These are phyloP conservation scores for Trematomus loennbergii DNA, from an alignment of 2,113 vertebrate species.

Conservation along the genomic window DNA sequence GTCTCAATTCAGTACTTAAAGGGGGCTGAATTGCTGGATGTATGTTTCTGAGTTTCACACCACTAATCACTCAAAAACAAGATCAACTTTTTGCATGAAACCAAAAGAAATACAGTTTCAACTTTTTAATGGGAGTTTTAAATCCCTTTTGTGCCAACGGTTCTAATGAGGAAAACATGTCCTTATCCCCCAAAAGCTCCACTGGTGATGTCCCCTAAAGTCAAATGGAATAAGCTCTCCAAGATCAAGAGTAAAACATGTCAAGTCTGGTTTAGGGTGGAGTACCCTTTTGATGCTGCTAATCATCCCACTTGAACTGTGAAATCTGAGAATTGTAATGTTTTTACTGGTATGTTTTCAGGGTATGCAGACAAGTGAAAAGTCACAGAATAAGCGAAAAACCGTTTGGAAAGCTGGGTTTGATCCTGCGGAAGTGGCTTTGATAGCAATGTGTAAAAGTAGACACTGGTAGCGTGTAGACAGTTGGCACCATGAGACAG, in stretches of 20 bases:
- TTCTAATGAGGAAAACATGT: conserved; percentile 69
- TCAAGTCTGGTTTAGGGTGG: conserved; percentile 38
- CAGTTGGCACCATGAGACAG: conserved; percentile 73
- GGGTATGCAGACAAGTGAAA: conserved; percentile 8
- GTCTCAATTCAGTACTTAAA: neutral
- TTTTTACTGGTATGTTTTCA: conserved; percentile 8
- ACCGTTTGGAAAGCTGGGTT: conserved; percentile 40
- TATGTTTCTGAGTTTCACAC: no score
- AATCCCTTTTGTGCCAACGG: conserved; percentile 37
- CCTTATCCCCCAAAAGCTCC: conserved; percentile 54
- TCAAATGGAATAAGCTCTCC: conserved; percentile 41
- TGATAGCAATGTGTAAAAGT: conserved; percentile 79
- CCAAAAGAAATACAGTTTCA: conserved; percentile 25
- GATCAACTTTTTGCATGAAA: conserved; percentile 34
- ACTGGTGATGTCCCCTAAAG: conserved; percentile 35
- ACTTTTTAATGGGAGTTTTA: conserved; percentile 47
- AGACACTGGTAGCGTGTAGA: conserved; percentile 81
- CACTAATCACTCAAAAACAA: neutral
- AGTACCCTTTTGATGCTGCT: conserved; percentile 39
- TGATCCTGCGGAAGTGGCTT: conserved; percentile 58
- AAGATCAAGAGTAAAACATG: conserved; percentile 53
- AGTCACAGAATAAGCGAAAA: conserved; percentile 33
- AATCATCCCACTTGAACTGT: conserved; percentile 7
- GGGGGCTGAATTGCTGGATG: neutral
- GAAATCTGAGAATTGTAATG: neutral